phyloP scores from a whole-genome alignment of 2,113 vertebrate genomes.

The Pseudorhombus dupliciocellatus region DNA sequence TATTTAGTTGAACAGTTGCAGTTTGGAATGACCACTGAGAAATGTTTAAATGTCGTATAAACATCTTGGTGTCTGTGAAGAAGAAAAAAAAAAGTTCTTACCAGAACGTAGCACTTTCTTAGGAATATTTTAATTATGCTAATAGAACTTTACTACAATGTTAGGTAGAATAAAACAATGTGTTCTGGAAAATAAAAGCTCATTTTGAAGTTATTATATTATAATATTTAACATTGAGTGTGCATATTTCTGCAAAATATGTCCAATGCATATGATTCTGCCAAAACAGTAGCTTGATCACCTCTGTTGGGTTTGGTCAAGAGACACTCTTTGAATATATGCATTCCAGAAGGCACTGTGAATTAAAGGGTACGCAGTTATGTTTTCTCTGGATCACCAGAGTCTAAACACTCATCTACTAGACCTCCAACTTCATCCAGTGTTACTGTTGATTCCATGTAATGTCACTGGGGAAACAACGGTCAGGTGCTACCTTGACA shows the following conservation, averaged over 20 bases:
- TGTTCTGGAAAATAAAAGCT: background rate
- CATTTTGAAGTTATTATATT: background rate
- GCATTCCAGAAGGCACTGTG: slow-evolving; percentile 4
- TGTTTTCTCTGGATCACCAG: background rate
- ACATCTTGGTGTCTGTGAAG: slow-evolving; percentile 38
- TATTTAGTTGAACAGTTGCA: slow-evolving; percentile 37
- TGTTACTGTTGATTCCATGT: background rate
- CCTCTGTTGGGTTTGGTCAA: background rate
- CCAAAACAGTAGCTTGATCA: background rate
- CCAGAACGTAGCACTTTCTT: slow-evolving; percentile 45
- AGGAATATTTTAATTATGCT: slow-evolving; percentile 24
- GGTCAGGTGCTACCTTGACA: background rate
- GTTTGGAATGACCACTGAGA: slow-evolving; percentile 2
- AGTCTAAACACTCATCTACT: slow-evolving; percentile 1
- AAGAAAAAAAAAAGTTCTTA: background rate
- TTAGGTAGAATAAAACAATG: background rate
- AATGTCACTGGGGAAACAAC: background rate
- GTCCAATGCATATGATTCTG: background rate
- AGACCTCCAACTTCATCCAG: background rate
- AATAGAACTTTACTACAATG: background rate
- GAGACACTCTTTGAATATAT: background rate
- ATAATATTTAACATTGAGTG: background rate
- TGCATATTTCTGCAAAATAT: slow-evolving; percentile 1
- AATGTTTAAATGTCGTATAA: background rate
- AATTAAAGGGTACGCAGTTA: background rate